Percentiles rank a stretch among this genome's conserved stretches.
Conservation (phyloP, 2,888 invertebrate genomes). For the Cataglyphis livida region DNA sequence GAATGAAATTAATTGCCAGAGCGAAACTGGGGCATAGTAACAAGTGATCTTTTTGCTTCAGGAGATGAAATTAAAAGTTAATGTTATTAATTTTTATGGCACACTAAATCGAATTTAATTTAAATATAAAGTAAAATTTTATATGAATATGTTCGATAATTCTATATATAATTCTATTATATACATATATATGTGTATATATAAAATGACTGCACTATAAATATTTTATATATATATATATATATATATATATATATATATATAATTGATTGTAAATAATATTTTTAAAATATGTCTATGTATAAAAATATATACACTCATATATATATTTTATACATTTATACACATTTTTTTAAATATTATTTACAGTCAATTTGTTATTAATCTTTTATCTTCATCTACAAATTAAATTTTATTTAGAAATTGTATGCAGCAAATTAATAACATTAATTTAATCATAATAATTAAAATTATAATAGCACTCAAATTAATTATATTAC, state of each 20-base stretch:
- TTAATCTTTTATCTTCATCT: background rate
- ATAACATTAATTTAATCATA: constrained; percentile 7
- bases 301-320: background rate
- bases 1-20: constrained; percentile 50
- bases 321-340: background rate
- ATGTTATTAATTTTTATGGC: constrained; percentile 21
- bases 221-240: no score
- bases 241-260: no score
- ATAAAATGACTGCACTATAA: no score
- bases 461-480: constrained; percentile 14
- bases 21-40: constrained; percentile 48
- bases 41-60: constrained; percentile 25
- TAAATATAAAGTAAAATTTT: background rate
- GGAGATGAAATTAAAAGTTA: background rate
- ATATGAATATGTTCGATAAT: background rate
- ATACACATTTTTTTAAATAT: background rate
- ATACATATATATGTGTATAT: no score
- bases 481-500: constrained; percentile 15
- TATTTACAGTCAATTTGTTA: background rate
- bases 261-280: no score
- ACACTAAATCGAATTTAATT: constrained; percentile 9
- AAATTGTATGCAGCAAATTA: constrained; percentile 2
- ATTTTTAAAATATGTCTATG: background rate
- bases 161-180: no score
- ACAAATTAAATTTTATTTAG: background rate